Conservation (phyloP, 2,113 vertebrate genomes). For the Danio rerio region GRCz12tu NC_133183.1:7540501-7541000, state of each 20-base stretch:
- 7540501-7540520: too few species aligned
- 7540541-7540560: too few species aligned
- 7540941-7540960: constrained; percentile 22
- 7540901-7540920: not conserved
- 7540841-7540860: constrained; percentile 38
- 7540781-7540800: constrained; percentile 45
- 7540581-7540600: not conserved
- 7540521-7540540: too few species aligned
- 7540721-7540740: constrained; percentile 8
- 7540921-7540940: constrained; percentile 21
- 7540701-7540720: not conserved
- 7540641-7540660: not conserved
- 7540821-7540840: constrained; percentile 23
- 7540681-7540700: not conserved
- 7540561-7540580: too few species aligned
- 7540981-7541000: constrained; percentile 24
- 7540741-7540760: constrained; percentile 14
- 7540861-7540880: constrained; percentile 5
- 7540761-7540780: constrained; percentile 28
- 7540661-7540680: constrained; percentile 11
- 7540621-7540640: not conserved
- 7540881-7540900: constrained; percentile 24
- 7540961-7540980: constrained; percentile 22
- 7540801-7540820: constrained; percentile 38
- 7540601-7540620: not conserved